A percentile compares a stretch with the other conserved stretches of the same genome.
phyloP scores from a whole-genome alignment of 2,888 invertebrate genomes.

The Drepana falcataria region DNA sequence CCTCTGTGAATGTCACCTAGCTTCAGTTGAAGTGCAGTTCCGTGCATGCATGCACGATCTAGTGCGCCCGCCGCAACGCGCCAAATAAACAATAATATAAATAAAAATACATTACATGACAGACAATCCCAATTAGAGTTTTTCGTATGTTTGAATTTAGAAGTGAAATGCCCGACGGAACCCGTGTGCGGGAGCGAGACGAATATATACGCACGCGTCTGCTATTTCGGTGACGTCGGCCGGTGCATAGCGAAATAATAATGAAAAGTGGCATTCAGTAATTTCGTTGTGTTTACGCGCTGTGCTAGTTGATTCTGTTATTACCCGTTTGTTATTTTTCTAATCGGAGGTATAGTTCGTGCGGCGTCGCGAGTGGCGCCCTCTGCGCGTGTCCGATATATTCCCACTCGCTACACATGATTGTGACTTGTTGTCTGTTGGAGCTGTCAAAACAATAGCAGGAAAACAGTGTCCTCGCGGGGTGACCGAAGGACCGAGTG shows the following conservation, averaged over 20 bases:
- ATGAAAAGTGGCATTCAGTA: constrained; percentile 77
- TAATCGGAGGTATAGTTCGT: constrained; percentile 20
- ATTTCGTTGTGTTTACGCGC: constrained; percentile 77
- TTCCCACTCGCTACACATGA: constrained; percentile 38
- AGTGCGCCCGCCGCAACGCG: constrained; percentile 13
- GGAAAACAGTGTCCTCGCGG: constrained; percentile 35
- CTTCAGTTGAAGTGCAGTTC: constrained; percentile 65
- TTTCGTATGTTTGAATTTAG: constrained; percentile 54
- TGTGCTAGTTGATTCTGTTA: constrained; percentile 73
- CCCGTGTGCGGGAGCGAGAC: constrained; percentile 60
- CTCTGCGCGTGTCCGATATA: constrained; percentile 44
- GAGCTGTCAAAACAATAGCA: constrained; percentile 68
- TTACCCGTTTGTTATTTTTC: constrained; percentile 38
- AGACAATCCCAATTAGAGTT: constrained; percentile 49
- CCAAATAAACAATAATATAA: constrained; percentile 26
- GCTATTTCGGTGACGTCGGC: constrained; percentile 68
- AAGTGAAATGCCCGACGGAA: constrained; percentile 46
- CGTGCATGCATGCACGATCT: constrained; percentile 59
- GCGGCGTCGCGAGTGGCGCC: constrained; percentile 45
- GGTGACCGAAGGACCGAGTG: constrained; percentile 23
- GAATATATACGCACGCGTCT: constrained; percentile 43
- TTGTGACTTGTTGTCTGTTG: constrained; percentile 34
- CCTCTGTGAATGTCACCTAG: constrained; percentile 73
- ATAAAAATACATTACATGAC: constrained; percentile 35
- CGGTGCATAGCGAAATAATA: constrained; percentile 76